Conservation (phyloP, 2,113 vertebrate species). For the Ammodytes dubius region DNA sequence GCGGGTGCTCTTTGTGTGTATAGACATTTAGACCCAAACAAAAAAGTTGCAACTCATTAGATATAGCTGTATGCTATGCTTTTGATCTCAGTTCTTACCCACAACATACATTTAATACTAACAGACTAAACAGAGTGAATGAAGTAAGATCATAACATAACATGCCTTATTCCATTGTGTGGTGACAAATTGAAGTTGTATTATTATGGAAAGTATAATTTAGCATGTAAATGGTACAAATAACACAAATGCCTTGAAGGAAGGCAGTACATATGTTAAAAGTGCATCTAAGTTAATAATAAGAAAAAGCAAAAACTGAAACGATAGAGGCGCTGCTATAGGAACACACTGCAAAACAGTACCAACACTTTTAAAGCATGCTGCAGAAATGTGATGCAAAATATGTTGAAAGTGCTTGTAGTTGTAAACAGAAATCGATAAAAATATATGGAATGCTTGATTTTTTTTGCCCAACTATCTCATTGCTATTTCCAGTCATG, state of each 20-base stretch:
- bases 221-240: neutral
- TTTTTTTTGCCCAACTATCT: neutral
- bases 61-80: neutral
- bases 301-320: neutral
- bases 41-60: constrained; percentile 2
- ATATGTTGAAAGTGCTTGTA: neutral
- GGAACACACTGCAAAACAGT: neutral
- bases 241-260: neutral
- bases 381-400: neutral
- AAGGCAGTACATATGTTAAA: neutral
- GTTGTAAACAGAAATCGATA: neutral
- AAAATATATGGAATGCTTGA: constrained; percentile 11
- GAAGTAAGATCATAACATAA: neutral
- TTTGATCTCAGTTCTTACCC: neutral
- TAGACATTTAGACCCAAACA: constrained; percentile 5
- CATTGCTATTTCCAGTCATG: constrained; percentile 32
- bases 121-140: neutral
- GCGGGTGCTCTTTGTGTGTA: constrained; percentile 41
- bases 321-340: neutral
- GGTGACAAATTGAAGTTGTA: neutral
- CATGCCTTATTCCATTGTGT: neutral
- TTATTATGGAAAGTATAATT: neutral
- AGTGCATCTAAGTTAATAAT: neutral
- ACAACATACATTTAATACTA: neutral
- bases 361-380: neutral